Base-by-base conservation (phyloP, 2,888 invertebrate species). In the Gari tellinella region DNA sequence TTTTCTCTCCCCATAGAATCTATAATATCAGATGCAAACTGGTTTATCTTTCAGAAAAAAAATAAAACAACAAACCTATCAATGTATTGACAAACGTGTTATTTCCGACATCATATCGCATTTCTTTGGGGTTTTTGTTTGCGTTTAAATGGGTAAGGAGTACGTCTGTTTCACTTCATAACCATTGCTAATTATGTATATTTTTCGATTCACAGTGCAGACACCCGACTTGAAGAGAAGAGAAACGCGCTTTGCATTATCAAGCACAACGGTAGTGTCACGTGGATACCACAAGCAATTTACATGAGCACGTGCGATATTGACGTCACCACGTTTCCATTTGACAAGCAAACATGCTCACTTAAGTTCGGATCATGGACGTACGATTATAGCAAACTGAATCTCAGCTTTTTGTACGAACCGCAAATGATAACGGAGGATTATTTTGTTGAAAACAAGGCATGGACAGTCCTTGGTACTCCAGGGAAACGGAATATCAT, bases 291-390 rank as follows among this genome's bases (percentile, higher is more conserved):
- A 0, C 90, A 90, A 76, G 90, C 90, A 48, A 90, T 92, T 52
- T 91, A 84, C 84, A 88, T 88, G 73, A 90, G 90, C 60, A 89
- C 90, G 23, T 92, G 92, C 73, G 80, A 86, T 64, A 90, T 92
- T 21, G 90, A 92, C 77, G 91, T 91, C 26, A 83, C 80, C 19
- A 84, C 90, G 65, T 92, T 92, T 78, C 92, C 92, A 2, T 92
- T 91, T 73, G 92, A 92, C 78, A 81, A 86, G 26, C 92, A 92
- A 77, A 82, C 64, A 15, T 92, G 92, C 77, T 69, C 82, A 8
- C 74, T 92, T 26, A 92, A 92, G 80, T 92, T 92, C 72, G 91
- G 91, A 31, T 90, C 90, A 2, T 92, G 92, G 92, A 88, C 91
- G 5, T 90, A 91, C 80, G 87, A 88, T 62, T 90, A 90, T 21